phyloP scores from a whole-genome alignment of 1,140 invertebrate genomes.

The Frieseomelitta varia region DNA sequence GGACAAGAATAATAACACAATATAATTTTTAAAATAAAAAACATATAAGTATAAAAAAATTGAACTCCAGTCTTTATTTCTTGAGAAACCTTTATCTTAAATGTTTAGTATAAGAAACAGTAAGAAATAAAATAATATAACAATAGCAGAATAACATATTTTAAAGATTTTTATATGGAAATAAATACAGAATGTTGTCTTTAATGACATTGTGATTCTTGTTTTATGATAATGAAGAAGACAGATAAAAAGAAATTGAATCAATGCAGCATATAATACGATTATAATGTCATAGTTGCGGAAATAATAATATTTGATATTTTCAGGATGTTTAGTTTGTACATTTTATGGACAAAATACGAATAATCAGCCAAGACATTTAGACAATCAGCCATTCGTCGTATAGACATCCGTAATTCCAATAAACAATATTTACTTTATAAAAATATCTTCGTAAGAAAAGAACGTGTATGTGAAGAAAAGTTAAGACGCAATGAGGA shows the following conservation, averaged over 20 bases:
- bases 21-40: constrained; percentile 7
- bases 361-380: neutral
- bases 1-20: neutral
- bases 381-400: neutral
- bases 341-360: neutral
- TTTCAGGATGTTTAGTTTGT: neutral
- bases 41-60: neutral
- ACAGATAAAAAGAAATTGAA: neutral
- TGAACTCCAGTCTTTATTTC: neutral
- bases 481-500: neutral
- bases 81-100: neutral
- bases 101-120: neutral
- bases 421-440: neutral
- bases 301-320: neutral
- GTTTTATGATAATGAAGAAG: neutral
- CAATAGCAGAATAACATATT: neutral
- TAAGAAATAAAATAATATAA: neutral
- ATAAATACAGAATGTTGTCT: neutral
- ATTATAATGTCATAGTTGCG: neutral
- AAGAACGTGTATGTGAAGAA: too few relatives aligned
- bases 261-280: neutral
- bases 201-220: neutral
- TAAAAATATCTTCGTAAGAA: neutral
- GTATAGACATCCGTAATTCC: neutral
- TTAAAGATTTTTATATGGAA: neutral